phyloP scores from a whole-genome alignment of 2,113 vertebrate genomes.

The Cephalopterus ornatus region DNA sequence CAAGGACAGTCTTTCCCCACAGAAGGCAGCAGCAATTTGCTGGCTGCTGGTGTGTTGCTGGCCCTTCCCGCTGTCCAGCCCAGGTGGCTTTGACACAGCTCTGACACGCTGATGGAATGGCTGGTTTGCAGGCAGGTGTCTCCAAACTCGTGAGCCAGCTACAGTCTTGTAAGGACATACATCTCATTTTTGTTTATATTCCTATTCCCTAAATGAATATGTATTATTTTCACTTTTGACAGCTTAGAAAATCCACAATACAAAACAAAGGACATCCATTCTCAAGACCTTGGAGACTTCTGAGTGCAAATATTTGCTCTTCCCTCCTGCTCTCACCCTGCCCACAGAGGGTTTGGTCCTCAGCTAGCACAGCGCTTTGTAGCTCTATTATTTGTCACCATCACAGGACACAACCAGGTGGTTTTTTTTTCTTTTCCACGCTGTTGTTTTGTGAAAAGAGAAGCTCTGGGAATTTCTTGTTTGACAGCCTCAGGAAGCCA shows the following conservation, averaged over 20 bases:
- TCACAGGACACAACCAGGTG: not conserved
- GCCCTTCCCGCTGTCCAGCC: not conserved
- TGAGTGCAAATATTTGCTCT: not conserved
- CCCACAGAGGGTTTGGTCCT: not conserved
- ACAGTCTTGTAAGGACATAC: not conserved
- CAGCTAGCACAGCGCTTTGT: not conserved
- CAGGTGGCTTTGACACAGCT: fast-evolving
- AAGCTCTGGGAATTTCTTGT: not conserved
- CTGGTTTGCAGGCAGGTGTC: not conserved
- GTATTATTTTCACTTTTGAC: not conserved
- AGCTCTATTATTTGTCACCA: not conserved
- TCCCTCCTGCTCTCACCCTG: not conserved
- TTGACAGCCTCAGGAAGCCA: not conserved
- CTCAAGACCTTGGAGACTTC: not conserved
- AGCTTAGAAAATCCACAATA: not conserved
- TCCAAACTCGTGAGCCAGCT: not conserved
- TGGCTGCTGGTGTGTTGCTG: not conserved
- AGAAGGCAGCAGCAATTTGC: not conserved
- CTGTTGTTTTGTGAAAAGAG: not conserved
- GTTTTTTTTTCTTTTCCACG: not conserved
- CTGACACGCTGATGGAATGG: fast-evolving
- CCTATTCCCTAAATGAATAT: not conserved
- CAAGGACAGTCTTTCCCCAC: not conserved
- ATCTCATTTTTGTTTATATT: not conserved
- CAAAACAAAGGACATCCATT: not conserved